A percentile compares a stretch with the other conserved stretches of the same genome.
phyloP scores from a whole-genome alignment of 1,140 invertebrate genomes.

The Heliconius melpomene region DNA sequence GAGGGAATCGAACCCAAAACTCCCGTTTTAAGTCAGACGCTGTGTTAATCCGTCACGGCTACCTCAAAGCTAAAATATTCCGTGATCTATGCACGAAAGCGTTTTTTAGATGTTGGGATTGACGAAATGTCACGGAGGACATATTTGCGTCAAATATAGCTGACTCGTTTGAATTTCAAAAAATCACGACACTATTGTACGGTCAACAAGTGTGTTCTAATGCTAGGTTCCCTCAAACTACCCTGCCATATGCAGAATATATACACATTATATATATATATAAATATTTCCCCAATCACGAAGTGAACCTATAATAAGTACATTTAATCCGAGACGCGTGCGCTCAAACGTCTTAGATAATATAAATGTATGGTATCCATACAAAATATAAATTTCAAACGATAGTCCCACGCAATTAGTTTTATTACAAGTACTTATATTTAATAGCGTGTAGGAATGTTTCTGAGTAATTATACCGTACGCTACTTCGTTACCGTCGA shows the following conservation, averaged over 20 bases:
- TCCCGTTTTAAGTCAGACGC: too few relatives aligned
- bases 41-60: too few relatives aligned
- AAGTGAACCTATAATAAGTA: too few relatives aligned
- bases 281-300: too few relatives aligned
- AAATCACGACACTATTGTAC: too few relatives aligned
- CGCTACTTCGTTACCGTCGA: constrained; percentile 57
- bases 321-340: background rate
- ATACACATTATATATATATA: too few relatives aligned
- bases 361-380: background rate
- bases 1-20: too few relatives aligned
- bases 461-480: constrained; percentile 57
- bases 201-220: too few relatives aligned
- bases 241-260: too few relatives aligned
- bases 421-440: constrained; percentile 35
- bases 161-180: background rate
- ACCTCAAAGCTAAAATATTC: too few relatives aligned
- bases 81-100: background rate
- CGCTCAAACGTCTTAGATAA: background rate
- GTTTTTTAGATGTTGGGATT: background rate
- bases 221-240: too few relatives aligned
- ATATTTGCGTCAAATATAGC: background rate
- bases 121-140: background rate
- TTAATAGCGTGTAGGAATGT: constrained; percentile 37
- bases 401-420: constrained; percentile 48
- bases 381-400: constrained; percentile 17